A percentile compares a stretch with the other conserved stretches of the same genome.
These are phyloP conservation scores for Nanorana parkeri DNA, from an alignment of 2,113 vertebrate genomes.

Conservation along the genomic window DNA sequence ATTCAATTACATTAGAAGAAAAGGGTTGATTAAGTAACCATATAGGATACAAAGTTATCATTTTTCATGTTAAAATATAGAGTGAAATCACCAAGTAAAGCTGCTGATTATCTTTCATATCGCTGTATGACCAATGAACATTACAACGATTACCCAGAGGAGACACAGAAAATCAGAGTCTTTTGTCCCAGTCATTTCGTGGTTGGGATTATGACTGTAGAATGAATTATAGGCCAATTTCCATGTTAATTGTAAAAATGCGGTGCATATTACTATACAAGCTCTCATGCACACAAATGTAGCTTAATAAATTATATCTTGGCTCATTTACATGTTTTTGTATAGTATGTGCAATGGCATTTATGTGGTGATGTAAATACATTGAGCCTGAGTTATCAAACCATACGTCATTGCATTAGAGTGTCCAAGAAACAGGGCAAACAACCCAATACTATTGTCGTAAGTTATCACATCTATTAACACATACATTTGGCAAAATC, in stretches of 20 bases:
- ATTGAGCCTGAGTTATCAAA: no score
- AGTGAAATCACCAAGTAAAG: constrained; percentile 64
- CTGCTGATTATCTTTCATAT: constrained; percentile 65
- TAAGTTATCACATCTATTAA: no score
- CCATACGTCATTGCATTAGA: no score
- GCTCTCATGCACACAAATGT: not conserved
- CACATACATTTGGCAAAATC: no score
- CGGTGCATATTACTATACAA: constrained; percentile 8
- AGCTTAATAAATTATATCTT: constrained; percentile 9
- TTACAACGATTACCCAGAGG: constrained; percentile 21
- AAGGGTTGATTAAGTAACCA: constrained; percentile 75
- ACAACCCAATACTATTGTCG: no score
- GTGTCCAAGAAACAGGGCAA: no score
- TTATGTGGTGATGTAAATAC: no score
- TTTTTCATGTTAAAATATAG: constrained; percentile 69
- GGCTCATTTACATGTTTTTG: constrained; percentile 12
- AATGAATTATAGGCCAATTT: constrained; percentile 49
- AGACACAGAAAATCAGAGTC: constrained; percentile 51
- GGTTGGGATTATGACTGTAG: constrained; percentile 27
- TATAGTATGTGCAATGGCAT: not conserved
- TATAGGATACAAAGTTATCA: constrained; percentile 67
- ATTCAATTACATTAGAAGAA: constrained; percentile 74
- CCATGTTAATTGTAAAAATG: constrained; percentile 45
- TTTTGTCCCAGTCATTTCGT: constrained; percentile 43
- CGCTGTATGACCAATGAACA: constrained; percentile 51